phyloP scores from a whole-genome alignment of 1,140 invertebrate species.

The Aphis craccivora region DNA sequence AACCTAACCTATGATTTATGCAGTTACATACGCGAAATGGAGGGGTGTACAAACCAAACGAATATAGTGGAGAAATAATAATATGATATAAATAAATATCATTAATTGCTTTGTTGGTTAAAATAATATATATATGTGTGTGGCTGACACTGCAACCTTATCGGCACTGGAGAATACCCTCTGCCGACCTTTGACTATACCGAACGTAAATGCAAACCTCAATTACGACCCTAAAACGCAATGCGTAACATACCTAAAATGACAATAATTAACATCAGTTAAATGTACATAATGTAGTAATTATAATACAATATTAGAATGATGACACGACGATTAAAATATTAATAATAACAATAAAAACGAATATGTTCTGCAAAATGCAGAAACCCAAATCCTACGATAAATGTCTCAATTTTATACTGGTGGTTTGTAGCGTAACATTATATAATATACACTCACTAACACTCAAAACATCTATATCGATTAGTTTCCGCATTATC shows the following conservation, averaged over 20 bases:
- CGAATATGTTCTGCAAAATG: background rate
- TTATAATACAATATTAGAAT: background rate
- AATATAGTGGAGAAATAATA: background rate
- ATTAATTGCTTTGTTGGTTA: slow-evolving; percentile 12
- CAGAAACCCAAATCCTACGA: background rate
- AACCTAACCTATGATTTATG: background rate
- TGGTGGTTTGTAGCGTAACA: background rate
- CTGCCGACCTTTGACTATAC: slow-evolving; percentile 21
- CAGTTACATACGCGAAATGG: background rate
- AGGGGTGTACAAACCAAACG: background rate
- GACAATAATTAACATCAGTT: slow-evolving; percentile 4
- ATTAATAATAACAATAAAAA: background rate
- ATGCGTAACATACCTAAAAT: background rate
- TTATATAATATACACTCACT: background rate
- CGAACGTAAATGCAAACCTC: slow-evolving; percentile 27
- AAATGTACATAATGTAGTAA: background rate
- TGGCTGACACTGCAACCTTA: slow-evolving; percentile 21
- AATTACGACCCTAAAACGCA: slow-evolving; percentile 18
- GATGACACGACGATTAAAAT: background rate
- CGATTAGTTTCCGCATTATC: slow-evolving; percentile 43
- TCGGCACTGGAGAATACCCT: background rate
- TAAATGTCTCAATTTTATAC: background rate
- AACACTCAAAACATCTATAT: slow-evolving; percentile 25
- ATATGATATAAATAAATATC: background rate
- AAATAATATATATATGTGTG: background rate